These are phyloP conservation scores for Ptychadena robeensis DNA, from an alignment of 2,797 vertebrate genomes.

Conservation along the genomic window DNA sequence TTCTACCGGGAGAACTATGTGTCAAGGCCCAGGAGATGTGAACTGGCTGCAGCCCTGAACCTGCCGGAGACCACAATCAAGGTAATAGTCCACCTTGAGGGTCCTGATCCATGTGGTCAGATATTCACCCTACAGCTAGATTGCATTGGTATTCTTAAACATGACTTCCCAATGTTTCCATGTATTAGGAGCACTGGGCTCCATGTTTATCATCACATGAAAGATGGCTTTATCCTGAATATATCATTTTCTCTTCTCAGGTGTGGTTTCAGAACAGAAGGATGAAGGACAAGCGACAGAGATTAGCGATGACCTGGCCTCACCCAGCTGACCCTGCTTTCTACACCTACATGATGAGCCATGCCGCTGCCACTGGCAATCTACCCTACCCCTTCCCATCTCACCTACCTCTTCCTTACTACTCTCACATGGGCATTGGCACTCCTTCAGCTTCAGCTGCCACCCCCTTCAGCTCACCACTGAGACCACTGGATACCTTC, in stretches of 20 bases:
- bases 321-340: conserved; percentile 97
- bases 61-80: conserved; percentile 98
- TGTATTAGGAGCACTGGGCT: too few relatives aligned
- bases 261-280: conserved; percentile 99
- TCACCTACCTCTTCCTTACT: conserved; percentile 95
- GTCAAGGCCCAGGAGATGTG: conserved; percentile 93
- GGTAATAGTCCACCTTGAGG: conserved; percentile 72
- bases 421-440: conserved; percentile 89
- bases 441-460: conserved; percentile 80
- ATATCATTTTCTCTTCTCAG: conserved; percentile 68
- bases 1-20: conserved; percentile 98
- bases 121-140: too few relatives aligned
- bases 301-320: conserved; percentile 97
- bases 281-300: conserved; percentile 98
- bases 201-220: too few relatives aligned
- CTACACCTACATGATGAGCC: conserved; percentile 99
- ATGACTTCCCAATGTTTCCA: too few relatives aligned
- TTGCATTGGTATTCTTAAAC: too few relatives aligned
- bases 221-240: not conserved
- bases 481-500: conserved; percentile 94
- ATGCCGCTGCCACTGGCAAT: conserved; percentile 93
- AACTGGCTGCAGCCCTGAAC: conserved; percentile 93
- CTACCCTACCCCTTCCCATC: conserved; percentile 95
- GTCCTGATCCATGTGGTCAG: too few relatives aligned
- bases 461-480: conserved; percentile 86